phyloP scores from a whole-genome alignment of 1,140 invertebrate genomes.

The Pseudomyrmex cubaensis region DNA sequence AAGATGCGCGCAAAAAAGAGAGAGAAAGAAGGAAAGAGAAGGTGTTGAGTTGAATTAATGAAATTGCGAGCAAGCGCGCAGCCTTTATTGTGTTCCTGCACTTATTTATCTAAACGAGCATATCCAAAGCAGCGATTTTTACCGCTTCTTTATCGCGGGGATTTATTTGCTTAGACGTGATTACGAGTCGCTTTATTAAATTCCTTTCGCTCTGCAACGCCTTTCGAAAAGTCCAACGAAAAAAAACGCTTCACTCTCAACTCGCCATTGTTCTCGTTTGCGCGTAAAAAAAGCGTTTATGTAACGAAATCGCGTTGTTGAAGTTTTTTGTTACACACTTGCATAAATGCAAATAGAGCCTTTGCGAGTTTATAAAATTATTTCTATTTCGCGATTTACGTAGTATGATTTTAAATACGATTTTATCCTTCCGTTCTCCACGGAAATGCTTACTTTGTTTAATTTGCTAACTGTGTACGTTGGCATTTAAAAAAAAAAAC shows the following conservation, averaged over 20 bases:
- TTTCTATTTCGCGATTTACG: neutral
- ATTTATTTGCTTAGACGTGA: conserved; percentile 47
- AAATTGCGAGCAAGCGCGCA: conserved; percentile 20
- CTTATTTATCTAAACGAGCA: conserved; percentile 25
- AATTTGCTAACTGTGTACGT: neutral
- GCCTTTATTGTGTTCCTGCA: conserved; percentile 14
- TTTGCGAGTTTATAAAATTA: neutral
- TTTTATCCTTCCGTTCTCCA: too few relatives aligned
- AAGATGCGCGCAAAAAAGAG: neutral
- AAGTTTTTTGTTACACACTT: neutral
- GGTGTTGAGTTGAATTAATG: conserved; percentile 40
- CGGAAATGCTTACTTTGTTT: neutral
- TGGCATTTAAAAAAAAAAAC: neutral
- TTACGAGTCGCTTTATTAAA: conserved; percentile 47
- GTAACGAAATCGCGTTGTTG: neutral
- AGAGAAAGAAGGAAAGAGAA: neutral
- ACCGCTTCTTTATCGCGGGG: neutral
- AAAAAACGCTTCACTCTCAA: neutral
- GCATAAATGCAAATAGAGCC: neutral
- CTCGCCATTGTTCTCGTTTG: neutral
- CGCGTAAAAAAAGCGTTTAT: neutral
- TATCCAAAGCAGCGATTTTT: conserved; percentile 47
- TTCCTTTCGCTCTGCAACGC: conserved; percentile 17
- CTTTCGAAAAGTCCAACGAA: neutral
- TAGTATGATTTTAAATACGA: neutral